Evolutionary conservation across 1,140 invertebrate species (phyloP), one percentile per base, ranked within the genome.

Genomic region (Tigriopus japonicus): DNA sequence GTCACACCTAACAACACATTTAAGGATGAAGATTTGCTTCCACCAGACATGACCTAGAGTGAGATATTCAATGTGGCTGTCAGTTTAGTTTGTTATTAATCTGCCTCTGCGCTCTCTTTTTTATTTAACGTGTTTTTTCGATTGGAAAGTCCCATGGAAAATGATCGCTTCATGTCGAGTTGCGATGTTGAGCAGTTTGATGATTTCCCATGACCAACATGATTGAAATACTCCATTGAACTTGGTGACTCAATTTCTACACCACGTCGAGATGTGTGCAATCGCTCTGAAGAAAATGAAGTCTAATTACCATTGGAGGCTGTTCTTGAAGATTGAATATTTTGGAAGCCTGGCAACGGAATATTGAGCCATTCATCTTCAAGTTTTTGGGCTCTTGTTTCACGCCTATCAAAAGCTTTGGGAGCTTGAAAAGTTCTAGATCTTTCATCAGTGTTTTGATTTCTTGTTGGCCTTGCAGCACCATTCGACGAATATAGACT

Each of bases 21-120:
- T 94, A 75, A 69, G 87, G 87, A 13, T 78, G 74, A 86, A 86
- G 93, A 40, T 90, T 84, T 76, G 91, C 87, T 71, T 80, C 82
- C n/a, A 78, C 80, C 91, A 96, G 95, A 54, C 24, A 19, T 55
- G n/a, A 17, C 24, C 17, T 52, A 55, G 43, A 55, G 24, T 17
- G n/a, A 52, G 21, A 55, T 15, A 55, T 52, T 9, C 28, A 35
- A 35, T 3, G 9, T 9, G 9, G 3, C 3, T 5, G 28, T 35
- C 28, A 35, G 3, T 35, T 35, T 35, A 35, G 9, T 35, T 35
- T 3, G 28, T 3, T 5, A 5, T 35, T 9, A 35, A 35, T 35
- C 28, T 9, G 28, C 3, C 28, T 35, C 28, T 35, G 28, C 3
- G 28, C 28, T 35, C 28, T 35, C 28, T 5, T 35, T 35, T 35